Percentiles rank a stretch among this genome's conserved stretches.
These are phyloP conservation scores for Eulemur rubriventer DNA, from an alignment of 2,797 vertebrate species.

Conservation along the genomic window DNA sequence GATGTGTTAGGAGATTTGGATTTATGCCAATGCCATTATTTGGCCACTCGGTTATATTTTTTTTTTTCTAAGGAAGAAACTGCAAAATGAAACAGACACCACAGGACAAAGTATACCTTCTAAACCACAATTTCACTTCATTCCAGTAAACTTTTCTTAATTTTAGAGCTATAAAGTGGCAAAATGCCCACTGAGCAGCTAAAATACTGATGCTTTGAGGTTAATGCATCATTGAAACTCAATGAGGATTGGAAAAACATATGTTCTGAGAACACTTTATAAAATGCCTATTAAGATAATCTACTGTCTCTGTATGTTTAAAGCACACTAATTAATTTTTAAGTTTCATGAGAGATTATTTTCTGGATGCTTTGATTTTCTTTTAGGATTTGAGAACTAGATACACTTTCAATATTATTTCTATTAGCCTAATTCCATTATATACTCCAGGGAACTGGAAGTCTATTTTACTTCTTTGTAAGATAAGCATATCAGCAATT, in stretches of 20 bases:
- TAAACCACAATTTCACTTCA: neutral
- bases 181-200: neutral
- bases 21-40: neutral
- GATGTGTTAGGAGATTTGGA: neutral
- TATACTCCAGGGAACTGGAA: neutral
- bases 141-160: neutral
- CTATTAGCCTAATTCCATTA: constrained; percentile 11
- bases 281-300: neutral
- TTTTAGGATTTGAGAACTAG: constrained; percentile 33
- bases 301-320: neutral
- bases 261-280: neutral
- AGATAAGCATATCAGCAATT: neutral
- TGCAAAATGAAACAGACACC: neutral
- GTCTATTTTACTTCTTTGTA: neutral
- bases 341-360: neutral
- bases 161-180: neutral
- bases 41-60: neutral
- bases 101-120: neutral
- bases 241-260: neutral
- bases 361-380: neutral
- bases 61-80: neutral
- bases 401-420: constrained; percentile 15
- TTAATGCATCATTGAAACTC: neutral
- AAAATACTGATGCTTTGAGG: neutral
- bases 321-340: neutral